A percentile compares a stretch with the other conserved stretches of the same genome.
Evolutionary conservation across 2,888 invertebrate genomes (phyloP).

Genomic region (Andrena dorsata): DNA sequence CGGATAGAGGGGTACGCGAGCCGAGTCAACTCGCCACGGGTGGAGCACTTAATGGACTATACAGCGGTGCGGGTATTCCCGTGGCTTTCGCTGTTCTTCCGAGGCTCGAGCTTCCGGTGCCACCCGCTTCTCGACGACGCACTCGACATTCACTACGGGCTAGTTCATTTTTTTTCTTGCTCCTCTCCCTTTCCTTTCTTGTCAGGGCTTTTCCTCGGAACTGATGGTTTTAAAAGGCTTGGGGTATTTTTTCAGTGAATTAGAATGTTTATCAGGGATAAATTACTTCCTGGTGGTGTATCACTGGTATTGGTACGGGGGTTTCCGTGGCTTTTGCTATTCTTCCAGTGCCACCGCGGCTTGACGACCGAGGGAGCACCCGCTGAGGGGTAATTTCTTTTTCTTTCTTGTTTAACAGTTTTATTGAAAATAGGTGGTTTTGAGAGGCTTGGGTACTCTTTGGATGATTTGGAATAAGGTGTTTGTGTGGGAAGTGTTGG

Average conservation of each 20-base stretch:
- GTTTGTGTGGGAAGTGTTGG: too few species aligned
- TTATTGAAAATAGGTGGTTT: too few species aligned
- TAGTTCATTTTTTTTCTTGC: background rate
- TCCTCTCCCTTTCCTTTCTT: background rate
- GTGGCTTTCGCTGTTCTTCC: slow-evolving; percentile 5
- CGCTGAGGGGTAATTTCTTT: too few species aligned
- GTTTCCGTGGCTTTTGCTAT: too few species aligned
- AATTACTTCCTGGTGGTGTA: too few species aligned
- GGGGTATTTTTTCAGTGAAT: background rate
- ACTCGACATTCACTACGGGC: background rate
- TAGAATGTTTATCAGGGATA: too few species aligned
- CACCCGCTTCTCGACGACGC: background rate
- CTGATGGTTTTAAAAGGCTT: background rate
- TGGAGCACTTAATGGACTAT: slow-evolving; percentile 59
- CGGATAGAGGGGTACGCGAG: slow-evolving; percentile 41
- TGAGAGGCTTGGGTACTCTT: too few species aligned
- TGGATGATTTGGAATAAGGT: too few species aligned
- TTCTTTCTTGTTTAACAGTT: too few species aligned
- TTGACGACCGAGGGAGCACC: too few species aligned
- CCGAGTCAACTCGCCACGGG: slow-evolving; percentile 40
- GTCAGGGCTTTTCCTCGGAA: background rate
- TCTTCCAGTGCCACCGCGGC: too few species aligned
- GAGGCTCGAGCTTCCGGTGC: slow-evolving; percentile 40
- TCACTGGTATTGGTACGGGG: too few species aligned
- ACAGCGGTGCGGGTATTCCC: slow-evolving; percentile 39